These are phyloP conservation scores for Hiodon tergisus DNA, from an alignment of 2,113 vertebrate species.

Conservation along the genomic window DNA sequence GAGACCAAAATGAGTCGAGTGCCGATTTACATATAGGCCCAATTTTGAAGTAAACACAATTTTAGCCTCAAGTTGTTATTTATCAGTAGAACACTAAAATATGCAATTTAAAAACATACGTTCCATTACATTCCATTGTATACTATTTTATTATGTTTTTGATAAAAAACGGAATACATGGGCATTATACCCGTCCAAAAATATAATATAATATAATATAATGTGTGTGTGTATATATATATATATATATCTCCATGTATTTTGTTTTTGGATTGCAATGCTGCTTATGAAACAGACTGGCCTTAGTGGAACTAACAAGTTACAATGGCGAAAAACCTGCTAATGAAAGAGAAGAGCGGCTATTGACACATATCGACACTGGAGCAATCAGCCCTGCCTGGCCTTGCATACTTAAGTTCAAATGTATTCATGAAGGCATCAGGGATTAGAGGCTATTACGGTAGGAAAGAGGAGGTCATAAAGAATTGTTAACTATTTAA, in stretches of 20 bases:
- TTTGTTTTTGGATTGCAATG: background rate
- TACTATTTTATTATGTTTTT: too few species aligned
- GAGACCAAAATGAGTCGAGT: conserved; percentile 14
- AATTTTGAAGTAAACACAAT: too few species aligned
- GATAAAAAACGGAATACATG: too few species aligned
- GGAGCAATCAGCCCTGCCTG: conserved; percentile 30
- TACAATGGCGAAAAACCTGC: conserved; percentile 26
- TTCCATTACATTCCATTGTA: too few species aligned
- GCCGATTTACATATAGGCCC: too few species aligned
- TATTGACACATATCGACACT: conserved; percentile 46
- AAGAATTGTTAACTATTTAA: conserved; percentile 18
- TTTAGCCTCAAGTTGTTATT: too few species aligned
- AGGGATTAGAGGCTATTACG: conserved; percentile 42
- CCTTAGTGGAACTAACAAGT: background rate
- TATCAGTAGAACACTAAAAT: too few species aligned
- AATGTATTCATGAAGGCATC: conserved; percentile 42
- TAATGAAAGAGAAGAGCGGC: conserved; percentile 32
- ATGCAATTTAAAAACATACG: too few species aligned
- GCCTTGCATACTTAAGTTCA: conserved; percentile 42
- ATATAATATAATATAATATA: too few species aligned
- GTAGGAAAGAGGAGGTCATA: background rate
- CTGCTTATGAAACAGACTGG: background rate
- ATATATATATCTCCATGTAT: too few species aligned
- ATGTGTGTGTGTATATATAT: too few species aligned
- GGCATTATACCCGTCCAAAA: too few species aligned